Conservation (phyloP, 2,888 invertebrate species). For the Standfussiana lucernea region DNA sequence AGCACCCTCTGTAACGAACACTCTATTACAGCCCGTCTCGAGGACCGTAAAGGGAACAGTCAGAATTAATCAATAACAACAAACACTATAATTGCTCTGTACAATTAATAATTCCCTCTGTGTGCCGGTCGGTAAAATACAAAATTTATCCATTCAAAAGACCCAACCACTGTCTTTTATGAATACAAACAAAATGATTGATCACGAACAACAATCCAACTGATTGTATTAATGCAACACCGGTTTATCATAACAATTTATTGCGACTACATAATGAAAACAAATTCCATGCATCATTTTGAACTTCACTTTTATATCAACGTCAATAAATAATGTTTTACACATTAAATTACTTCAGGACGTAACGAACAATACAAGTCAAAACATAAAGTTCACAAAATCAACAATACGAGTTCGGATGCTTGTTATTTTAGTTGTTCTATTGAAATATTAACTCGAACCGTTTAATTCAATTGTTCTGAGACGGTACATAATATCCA, state of each 20-base stretch:
- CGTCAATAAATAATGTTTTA: slow-evolving; percentile 39
- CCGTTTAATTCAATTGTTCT: slow-evolving; percentile 65
- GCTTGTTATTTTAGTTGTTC: slow-evolving; percentile 69
- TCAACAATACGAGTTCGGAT: slow-evolving; percentile 64
- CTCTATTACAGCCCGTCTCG: slow-evolving; percentile 39
- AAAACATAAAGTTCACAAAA: slow-evolving; percentile 59
- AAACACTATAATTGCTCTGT: slow-evolving; percentile 20
- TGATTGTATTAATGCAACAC: slow-evolving; percentile 52
- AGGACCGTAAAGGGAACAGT: slow-evolving; percentile 27
- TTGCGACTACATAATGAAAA: slow-evolving; percentile 44
- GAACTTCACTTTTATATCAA: slow-evolving; percentile 31
- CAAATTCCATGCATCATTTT: slow-evolving; percentile 48
- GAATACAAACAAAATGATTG: slow-evolving; percentile 45
- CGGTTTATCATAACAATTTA: slow-evolving; percentile 51
- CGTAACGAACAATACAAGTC: slow-evolving; percentile 24
- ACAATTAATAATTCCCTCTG: slow-evolving; percentile 18
- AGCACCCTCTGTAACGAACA: slow-evolving; percentile 43
- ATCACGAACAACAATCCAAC: slow-evolving; percentile 43
- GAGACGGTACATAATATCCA: slow-evolving; percentile 42
- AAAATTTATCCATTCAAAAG: slow-evolving; percentile 31
- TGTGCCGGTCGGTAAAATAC: background rate
- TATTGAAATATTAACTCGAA: slow-evolving; percentile 68
- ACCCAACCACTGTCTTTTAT: slow-evolving; percentile 32
- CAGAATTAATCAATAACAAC: slow-evolving; percentile 48
- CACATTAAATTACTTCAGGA: slow-evolving; percentile 32